Conservation (phyloP, 2,888 invertebrate species). For the Sceliomorpha sp. region DNA sequence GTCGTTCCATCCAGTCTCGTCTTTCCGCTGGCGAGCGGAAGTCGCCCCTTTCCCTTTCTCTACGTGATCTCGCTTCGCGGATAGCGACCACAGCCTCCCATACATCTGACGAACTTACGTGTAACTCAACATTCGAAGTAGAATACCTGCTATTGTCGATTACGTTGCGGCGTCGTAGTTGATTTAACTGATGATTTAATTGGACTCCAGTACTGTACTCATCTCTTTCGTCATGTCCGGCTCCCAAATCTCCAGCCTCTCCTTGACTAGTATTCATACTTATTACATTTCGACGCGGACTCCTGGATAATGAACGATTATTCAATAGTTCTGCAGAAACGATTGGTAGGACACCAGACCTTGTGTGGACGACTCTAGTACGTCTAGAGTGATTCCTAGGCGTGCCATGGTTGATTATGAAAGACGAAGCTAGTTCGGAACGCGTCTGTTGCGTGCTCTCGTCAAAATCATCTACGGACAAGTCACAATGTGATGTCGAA, state of each 20-base stretch:
- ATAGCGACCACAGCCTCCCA: conserved; percentile 86
- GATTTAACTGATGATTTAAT: conserved; percentile 63
- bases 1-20: conserved; percentile 66
- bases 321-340: too few species aligned
- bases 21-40: conserved; percentile 43
- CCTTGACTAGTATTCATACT: conserved; percentile 18
- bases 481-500: conserved; percentile 20
- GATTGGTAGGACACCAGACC: conserved; percentile 49
- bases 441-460: conserved; percentile 59
- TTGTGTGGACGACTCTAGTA: conserved; percentile 64
- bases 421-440: conserved; percentile 70
- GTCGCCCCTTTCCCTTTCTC: conserved; percentile 81
- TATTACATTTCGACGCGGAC: too few species aligned
- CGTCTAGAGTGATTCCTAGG: too few species aligned
- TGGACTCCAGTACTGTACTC: conserved; percentile 52
- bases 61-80: conserved; percentile 83
- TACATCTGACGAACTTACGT: conserved; percentile 82
- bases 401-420: conserved; percentile 69
- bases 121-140: conserved; percentile 76
- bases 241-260: conserved; percentile 44
- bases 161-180: conserved; percentile 64
- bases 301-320: too few species aligned
- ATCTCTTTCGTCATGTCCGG: conserved; percentile 52
- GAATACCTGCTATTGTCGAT: conserved; percentile 69
- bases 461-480: conserved; percentile 27